phyloP scores from a whole-genome alignment of 2,113 vertebrate species.

The Perca flavescens region DNA sequence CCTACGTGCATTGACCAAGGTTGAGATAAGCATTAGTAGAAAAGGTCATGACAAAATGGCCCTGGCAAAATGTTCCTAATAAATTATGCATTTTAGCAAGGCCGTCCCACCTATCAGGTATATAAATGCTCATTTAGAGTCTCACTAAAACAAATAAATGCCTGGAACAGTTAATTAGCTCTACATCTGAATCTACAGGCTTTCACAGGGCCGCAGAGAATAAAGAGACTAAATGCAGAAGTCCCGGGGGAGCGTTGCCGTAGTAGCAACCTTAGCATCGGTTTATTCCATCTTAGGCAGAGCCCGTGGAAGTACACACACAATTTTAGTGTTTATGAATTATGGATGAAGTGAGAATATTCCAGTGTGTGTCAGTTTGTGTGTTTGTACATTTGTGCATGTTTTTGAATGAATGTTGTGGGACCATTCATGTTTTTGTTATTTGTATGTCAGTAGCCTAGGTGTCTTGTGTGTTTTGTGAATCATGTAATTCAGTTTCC shows the following conservation, averaged over 20 bases:
- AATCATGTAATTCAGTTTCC: constrained; percentile 10
- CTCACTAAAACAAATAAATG: constrained; percentile 42
- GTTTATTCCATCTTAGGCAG: constrained; percentile 45
- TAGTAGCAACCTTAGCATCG: constrained; percentile 52
- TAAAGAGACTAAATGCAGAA: constrained; percentile 38
- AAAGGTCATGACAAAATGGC: not conserved
- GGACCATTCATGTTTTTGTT: constrained; percentile 49
- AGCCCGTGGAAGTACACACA: constrained; percentile 42
- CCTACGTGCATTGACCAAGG: not conserved
- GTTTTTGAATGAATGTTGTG: constrained; percentile 70
- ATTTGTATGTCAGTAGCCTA: constrained; percentile 38
- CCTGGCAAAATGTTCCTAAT: not conserved
- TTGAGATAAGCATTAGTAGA: not conserved
- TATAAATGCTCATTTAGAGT: constrained; percentile 32
- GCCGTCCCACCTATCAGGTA: constrained; percentile 5
- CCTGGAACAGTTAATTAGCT: constrained; percentile 44
- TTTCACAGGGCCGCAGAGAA: constrained; percentile 27
- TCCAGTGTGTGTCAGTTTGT: constrained; percentile 44
- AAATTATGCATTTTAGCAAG: not conserved
- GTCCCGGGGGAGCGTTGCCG: constrained; percentile 18
- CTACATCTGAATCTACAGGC: constrained; percentile 32
- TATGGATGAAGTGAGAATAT: constrained; percentile 66
- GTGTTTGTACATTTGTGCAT: constrained; percentile 59
- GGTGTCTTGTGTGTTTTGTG: constrained; percentile 27
- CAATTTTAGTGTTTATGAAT: constrained; percentile 62